phyloP scores from a whole-genome alignment of 2,888 invertebrate species.

The Dryomyza anilis region DNA sequence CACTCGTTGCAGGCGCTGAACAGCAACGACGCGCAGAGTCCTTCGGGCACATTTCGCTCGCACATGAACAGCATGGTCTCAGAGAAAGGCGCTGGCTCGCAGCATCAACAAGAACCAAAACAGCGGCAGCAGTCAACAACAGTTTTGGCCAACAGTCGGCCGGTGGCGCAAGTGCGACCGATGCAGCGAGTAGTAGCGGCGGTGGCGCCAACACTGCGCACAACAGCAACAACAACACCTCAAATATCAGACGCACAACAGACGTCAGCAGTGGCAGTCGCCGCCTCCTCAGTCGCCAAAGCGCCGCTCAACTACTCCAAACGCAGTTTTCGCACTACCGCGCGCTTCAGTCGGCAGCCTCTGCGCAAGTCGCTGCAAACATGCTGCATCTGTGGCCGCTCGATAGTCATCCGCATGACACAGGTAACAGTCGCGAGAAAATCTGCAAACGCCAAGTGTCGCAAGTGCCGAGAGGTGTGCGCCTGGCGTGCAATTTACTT shows the following conservation, averaged over 20 bases:
- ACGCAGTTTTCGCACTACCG: slow-evolving; percentile 18
- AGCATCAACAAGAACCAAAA: slow-evolving; percentile 9
- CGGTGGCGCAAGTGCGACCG: slow-evolving; percentile 43
- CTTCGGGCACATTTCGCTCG: slow-evolving; percentile 50
- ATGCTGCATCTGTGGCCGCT: slow-evolving; percentile 45
- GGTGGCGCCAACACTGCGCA: neutral
- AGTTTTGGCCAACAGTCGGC: slow-evolving; percentile 37
- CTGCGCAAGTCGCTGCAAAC: slow-evolving; percentile 41
- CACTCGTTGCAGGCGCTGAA: slow-evolving; percentile 58
- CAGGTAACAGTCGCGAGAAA: neutral
- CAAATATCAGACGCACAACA: neutral
- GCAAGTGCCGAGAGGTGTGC: slow-evolving; percentile 43
- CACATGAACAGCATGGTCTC: slow-evolving; percentile 50
- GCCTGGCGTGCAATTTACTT: slow-evolving; percentile 43
- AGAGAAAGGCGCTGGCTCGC: slow-evolving; percentile 32
- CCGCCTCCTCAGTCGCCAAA: neutral
- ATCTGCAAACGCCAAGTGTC: slow-evolving; percentile 39
- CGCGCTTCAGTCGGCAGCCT: slow-evolving; percentile 21
- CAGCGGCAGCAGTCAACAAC: slow-evolving; percentile 6
- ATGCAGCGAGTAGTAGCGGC: slow-evolving; percentile 16
- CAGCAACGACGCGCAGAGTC: slow-evolving; percentile 56
- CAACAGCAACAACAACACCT: neutral
- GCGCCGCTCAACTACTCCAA: neutral
- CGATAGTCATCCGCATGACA: slow-evolving; percentile 37
- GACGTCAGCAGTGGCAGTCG: neutral